Conservation (phyloP, 2,113 vertebrate species). For the Xyliphius kryptos region DNA sequence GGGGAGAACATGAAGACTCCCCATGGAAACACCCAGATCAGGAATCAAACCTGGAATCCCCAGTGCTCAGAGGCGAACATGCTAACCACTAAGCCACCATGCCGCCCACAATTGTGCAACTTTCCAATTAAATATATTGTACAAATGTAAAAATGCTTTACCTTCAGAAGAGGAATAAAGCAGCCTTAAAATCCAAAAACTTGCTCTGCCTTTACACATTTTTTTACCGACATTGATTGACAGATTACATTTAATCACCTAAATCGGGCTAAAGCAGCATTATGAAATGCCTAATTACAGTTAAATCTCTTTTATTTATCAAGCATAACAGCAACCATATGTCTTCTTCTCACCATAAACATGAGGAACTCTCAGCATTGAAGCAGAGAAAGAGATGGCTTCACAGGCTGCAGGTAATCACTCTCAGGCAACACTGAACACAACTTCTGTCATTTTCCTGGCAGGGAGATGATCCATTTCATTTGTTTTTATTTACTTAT, state of each 20-base stretch:
- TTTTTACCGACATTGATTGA: constrained; percentile 7
- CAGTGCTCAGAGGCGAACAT: too few relatives aligned
- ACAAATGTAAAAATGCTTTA: too few relatives aligned
- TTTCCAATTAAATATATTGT: too few relatives aligned
- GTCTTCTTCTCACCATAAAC: constrained; percentile 1
- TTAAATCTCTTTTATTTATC: constrained; percentile 38
- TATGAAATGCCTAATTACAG: constrained; percentile 39
- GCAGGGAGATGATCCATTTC: constrained; percentile 1
- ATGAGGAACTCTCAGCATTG: constrained; percentile 18
- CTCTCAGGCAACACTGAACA: constrained; percentile 14
- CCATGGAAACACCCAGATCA: too few relatives aligned
- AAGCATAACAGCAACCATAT: constrained; percentile 24
- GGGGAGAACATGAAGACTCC: too few relatives aligned
- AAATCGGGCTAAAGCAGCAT: constrained; percentile 10
- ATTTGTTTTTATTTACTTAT: constrained; percentile 12
- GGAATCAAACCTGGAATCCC: too few relatives aligned
- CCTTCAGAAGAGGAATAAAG: not conserved
- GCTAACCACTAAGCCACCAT: too few relatives aligned
- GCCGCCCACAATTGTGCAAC: too few relatives aligned
- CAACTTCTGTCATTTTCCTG: constrained; percentile 19
- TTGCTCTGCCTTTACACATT: constrained; percentile 6
- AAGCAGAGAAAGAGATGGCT: constrained; percentile 12
- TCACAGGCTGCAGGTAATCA: constrained; percentile 34
- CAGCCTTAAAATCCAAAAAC: not conserved
- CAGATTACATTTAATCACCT: constrained; percentile 18